phyloP scores from a whole-genome alignment of 2,888 invertebrate genomes.

The Latrodectus elegans region DNA sequence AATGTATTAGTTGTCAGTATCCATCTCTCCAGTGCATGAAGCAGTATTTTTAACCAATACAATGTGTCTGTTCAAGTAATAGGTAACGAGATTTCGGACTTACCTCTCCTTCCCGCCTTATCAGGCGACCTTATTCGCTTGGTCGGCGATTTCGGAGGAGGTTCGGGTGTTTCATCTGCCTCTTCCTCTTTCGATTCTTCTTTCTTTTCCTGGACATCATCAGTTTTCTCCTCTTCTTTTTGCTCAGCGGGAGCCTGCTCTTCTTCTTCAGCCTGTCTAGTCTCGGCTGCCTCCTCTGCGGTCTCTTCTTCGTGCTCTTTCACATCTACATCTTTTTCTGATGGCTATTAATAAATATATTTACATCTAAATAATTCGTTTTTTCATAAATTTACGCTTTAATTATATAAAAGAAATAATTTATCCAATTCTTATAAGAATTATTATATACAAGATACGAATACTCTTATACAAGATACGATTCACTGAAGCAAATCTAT shows the following conservation, averaged over 20 bases:
- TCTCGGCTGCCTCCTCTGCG: neutral
- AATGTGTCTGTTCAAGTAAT: too few relatives aligned
- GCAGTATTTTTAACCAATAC: too few relatives aligned
- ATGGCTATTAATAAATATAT: neutral
- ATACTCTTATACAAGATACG: too few relatives aligned
- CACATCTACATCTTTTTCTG: neutral
- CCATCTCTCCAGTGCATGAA: too few relatives aligned
- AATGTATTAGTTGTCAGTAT: too few relatives aligned
- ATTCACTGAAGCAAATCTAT: too few relatives aligned
- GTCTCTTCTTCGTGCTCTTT: neutral
- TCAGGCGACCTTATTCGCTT: slow-evolving; percentile 54
- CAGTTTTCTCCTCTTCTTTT: neutral
- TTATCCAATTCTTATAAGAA: too few relatives aligned
- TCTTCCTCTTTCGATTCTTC: slow-evolving; percentile 24
- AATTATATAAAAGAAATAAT: too few relatives aligned
- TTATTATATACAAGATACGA: too few relatives aligned
- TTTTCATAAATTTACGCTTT: too few relatives aligned
- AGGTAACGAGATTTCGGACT: neutral
- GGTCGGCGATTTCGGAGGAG: slow-evolving; percentile 50
- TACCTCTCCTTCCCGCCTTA: slow-evolving; percentile 57
- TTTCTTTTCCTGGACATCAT: slow-evolving; percentile 11
- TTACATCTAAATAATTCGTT: neutral
- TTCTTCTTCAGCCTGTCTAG: neutral
- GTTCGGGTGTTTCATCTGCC: slow-evolving; percentile 32
- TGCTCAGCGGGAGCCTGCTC: neutral